These are phyloP conservation scores for Andrena marginata DNA, from an alignment of 2,888 invertebrate genomes.

Conservation along the genomic window DNA sequence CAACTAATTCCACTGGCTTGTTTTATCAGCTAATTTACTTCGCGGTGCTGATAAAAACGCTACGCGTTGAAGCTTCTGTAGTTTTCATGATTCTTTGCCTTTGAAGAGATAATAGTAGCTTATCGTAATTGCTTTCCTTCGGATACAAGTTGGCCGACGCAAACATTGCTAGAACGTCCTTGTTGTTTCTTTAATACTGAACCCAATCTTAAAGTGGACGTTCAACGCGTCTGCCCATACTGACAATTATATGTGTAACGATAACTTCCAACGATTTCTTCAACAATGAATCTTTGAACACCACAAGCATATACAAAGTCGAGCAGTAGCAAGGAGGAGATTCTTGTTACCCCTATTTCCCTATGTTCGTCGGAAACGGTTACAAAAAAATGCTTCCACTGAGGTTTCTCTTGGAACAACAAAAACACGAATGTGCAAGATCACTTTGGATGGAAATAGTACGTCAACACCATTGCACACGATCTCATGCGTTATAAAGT, in stretches of 20 bases:
- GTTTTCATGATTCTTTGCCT: too few species aligned
- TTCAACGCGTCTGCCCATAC: slow-evolving; percentile 12
- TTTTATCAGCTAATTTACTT: too few species aligned
- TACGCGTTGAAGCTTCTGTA: too few species aligned
- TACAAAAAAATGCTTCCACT: slow-evolving; percentile 19
- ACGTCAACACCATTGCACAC: slow-evolving; percentile 43
- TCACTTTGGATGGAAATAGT: slow-evolving; percentile 47
- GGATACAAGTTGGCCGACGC: too few species aligned
- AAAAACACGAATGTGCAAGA: slow-evolving; percentile 35
- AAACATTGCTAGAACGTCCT: too few species aligned
- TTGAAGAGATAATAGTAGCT: too few species aligned
- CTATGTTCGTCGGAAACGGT: slow-evolving; percentile 25
- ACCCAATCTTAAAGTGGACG: background rate
- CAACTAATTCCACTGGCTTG: background rate
- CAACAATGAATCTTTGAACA: slow-evolving; percentile 17
- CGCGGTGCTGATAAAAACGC: too few species aligned
- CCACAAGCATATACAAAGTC: slow-evolving; percentile 3
- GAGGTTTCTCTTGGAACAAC: slow-evolving; percentile 33
- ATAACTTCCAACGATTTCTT: slow-evolving; percentile 5
- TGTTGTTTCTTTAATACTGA: background rate
- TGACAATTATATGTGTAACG: slow-evolving; percentile 1
- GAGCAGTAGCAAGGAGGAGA: slow-evolving; percentile 19
- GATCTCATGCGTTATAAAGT: slow-evolving; percentile 56
- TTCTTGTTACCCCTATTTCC: slow-evolving; percentile 38
- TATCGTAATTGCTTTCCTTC: too few species aligned